phyloP scores from a whole-genome alignment of 2,113 vertebrate species.

The Chaenocephalus aceratus region DNA sequence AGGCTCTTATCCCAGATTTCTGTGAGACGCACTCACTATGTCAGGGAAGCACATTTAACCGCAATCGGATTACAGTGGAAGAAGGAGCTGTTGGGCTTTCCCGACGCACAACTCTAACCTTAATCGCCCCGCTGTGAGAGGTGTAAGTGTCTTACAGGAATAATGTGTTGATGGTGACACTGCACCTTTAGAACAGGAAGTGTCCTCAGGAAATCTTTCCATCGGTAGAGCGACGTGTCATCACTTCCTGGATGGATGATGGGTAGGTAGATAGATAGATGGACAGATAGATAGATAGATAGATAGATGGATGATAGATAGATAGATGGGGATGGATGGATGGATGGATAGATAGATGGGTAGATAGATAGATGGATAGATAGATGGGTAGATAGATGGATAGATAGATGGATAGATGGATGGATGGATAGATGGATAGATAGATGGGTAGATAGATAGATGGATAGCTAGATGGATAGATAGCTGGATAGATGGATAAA shows the following conservation, averaged over 20 bases:
- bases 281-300: neutral
- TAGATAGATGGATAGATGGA: too few species aligned
- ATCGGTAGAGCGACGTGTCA: neutral
- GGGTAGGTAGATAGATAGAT: too few species aligned
- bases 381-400: too few species aligned
- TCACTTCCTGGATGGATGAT: neutral
- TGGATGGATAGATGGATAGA: too few species aligned
- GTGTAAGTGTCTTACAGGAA: conserved; percentile 29
- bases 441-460: too few species aligned
- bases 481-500: too few species aligned
- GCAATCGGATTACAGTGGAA: conserved; percentile 66
- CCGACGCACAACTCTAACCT: neutral
- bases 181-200: neutral
- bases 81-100: conserved; percentile 44
- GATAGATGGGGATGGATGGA: neutral
- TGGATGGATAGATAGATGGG: too few species aligned
- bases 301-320: too few species aligned
- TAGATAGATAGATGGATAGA: too few species aligned
- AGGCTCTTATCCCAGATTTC: conserved; percentile 69
- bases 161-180: conserved; percentile 20
- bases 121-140: conserved; percentile 14
- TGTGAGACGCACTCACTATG: conserved; percentile 23
- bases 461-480: too few species aligned
- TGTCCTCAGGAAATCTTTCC: neutral
- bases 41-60: conserved; percentile 42